phyloP scores from a whole-genome alignment of 2,888 invertebrate genomes.

The Nezara viridula region DNA sequence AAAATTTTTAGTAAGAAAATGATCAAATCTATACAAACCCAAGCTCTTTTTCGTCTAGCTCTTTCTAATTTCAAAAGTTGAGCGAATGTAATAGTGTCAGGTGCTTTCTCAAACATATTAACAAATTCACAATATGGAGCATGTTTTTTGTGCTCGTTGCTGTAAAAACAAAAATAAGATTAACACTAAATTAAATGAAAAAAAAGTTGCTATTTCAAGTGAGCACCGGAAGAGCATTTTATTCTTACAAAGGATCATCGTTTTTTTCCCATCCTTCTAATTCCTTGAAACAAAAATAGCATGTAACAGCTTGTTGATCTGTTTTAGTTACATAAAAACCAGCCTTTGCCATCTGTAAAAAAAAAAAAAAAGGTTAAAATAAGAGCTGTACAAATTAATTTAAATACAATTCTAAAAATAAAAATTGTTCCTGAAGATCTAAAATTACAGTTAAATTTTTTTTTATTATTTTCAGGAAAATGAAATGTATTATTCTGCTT shows the following conservation, averaged over 20 bases:
- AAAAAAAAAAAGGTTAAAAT: not conserved
- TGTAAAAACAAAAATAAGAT: not conserved
- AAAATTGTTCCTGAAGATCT: not conserved
- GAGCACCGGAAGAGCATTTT: not conserved
- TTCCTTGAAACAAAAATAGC: conserved; percentile 53
- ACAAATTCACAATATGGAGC: conserved; percentile 36
- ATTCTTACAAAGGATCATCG: conserved; percentile 54
- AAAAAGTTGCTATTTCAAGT: not conserved
- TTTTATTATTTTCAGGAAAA: no score
- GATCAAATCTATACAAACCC: not conserved
- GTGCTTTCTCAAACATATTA: conserved; percentile 35
- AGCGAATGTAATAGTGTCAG: conserved; percentile 9
- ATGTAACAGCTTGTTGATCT: not conserved
- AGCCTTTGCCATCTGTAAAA: conserved; percentile 54
- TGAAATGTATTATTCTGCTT: no score
- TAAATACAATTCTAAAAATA: not conserved
- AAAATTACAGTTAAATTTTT: no score
- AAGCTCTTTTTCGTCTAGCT: not conserved
- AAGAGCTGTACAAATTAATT: not conserved
- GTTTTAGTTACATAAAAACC: conserved; percentile 27
- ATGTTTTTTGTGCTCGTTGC: conserved; percentile 52
- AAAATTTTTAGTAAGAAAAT: not conserved
- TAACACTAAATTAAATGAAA: not conserved
- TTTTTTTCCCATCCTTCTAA: conserved; percentile 52
- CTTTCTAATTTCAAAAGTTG: conserved; percentile 42